Percentiles rank a stretch among this genome's conserved stretches.
Conservation (phyloP, 2,888 invertebrate genomes). For the Netelia fuscicornis region DNA sequence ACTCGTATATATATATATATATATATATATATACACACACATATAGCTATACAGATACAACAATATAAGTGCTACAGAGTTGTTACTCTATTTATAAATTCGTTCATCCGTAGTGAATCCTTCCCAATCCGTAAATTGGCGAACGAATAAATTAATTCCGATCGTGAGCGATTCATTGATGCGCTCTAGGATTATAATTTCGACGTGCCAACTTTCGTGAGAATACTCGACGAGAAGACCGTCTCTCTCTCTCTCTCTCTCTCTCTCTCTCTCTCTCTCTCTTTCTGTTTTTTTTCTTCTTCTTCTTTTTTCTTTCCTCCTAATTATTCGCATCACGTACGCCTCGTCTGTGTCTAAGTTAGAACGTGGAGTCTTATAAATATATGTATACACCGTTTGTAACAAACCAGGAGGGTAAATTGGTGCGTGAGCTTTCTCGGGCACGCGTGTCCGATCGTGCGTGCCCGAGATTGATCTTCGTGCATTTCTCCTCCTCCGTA, state of each 20-base stretch:
- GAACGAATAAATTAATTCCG: constrained; percentile 45
- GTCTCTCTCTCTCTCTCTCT: no score
- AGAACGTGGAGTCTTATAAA: constrained; percentile 4
- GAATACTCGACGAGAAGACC: constrained; percentile 43
- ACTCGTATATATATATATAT: background rate
- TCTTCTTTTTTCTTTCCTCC: background rate
- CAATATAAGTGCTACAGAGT: no score
- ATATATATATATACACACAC: background rate
- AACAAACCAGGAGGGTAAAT: constrained; percentile 28
- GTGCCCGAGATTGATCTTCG: constrained; percentile 68
- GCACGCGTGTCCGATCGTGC: constrained; percentile 70
- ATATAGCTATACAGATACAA: background rate
- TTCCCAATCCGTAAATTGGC: background rate
- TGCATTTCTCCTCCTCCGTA: constrained; percentile 46
- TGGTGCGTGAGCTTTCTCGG: constrained; percentile 67
- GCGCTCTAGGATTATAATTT: background rate
- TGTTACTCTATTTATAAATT: constrained; percentile 24
- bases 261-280: no score
- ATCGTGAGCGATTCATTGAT: constrained; percentile 41
- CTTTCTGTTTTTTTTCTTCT: no score
- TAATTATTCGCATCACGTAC: constrained; percentile 46
- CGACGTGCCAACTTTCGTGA: constrained; percentile 57
- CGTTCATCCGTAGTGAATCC: background rate
- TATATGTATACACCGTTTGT: background rate
- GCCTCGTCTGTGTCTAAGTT: constrained; percentile 17